Base-by-base conservation (phyloP, 2,797 vertebrate genomes). In the Avahi laniger region DNA sequence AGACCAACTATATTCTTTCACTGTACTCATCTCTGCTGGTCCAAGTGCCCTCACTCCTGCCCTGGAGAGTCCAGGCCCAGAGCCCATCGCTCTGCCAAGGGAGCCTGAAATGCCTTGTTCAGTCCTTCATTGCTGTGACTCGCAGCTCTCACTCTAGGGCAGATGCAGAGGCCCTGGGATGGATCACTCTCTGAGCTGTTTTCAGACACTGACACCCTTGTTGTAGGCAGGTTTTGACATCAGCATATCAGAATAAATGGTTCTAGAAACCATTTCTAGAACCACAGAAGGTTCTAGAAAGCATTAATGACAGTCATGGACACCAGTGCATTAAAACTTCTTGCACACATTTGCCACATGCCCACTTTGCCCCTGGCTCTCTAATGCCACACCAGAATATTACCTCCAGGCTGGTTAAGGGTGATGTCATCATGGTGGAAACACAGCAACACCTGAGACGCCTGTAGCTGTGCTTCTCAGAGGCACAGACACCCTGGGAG, bases 221-320 rank as follows among this genome's bases (percentile, higher is more conserved):
- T 8, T 2, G 2, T 54, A 63, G 67, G 18, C 85, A 70, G 59
- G 50, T 73, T 78, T 78, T 46, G 43, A 81, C 67, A 67, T 61
- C 30, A 65, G 15, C 12, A 24, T n/a, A 35, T 61, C 26, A 63
- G 52, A 93, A 48, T 78, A 75, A 94, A 35, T 65, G n/a, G n/a
- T n/a, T n/a, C n/a, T n/a, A n/a, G n/a, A n/a, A n/a, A n/a, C n/a
- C n/a, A n/a, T n/a, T n/a, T n/a, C n/a, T n/a, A n/a, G n/a, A n/a
- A n/a, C 59, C 20, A 87, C 1, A 46, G 70, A 95, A 48, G 50
- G 2, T 72, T 93, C 78, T 94, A 84, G 93, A 91, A 93, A 93
- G 48, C 67, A 54, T 14, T 22, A 75, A 85, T 61, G 48, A 7
- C 17, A 84, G 18, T 54, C 46, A 15, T 7, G 18, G 61, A 33